Base-by-base conservation (phyloP, 2,888 invertebrate species). In the Stegana nigrithorax region DNA sequence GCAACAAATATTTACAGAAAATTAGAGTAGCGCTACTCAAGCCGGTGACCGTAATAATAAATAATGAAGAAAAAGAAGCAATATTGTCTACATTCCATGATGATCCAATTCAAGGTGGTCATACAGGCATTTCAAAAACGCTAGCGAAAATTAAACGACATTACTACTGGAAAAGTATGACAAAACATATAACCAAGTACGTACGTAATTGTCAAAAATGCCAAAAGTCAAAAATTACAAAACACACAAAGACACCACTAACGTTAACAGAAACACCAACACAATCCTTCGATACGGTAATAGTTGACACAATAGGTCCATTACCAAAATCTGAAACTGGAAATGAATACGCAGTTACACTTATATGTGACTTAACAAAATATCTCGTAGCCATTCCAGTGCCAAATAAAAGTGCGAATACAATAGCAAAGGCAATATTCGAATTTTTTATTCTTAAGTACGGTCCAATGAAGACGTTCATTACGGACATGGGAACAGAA, bases 221-320 rank as follows among this genome's bases (percentile, higher is more conserved):
- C 53, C 66, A 57, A 50, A 29, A 59, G 6, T 58, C 65, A 45
- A 67, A 68, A 59, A 60, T 44, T 6, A 63, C 60, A 32, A 57
- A 42, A 56, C 53, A 55, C 32, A 63, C 2, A 4, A 69, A 62
- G 25, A 65, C 65, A 45, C 44, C 59, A 60, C 32, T 62, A 26
- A 51, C 62, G 32, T 44, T 61, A 1, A 67, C 66, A 12, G 60
- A 60, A 59, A 68, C 64, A 8, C 59, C 64, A 7, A 32, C 3
- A 1, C 58, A 51, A 6, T 51, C 63, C 7, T 69, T 72, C 27
- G 65, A 70, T 25, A 67, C 39, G 19, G 59, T 72, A 3, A 19
- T 67, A 27, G 59, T 69, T 17, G 68, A 70, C 29, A 69, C 67
- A 14, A 65, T 69, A 32, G 68, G 70, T 26, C 66, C 68, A 32